These are phyloP conservation scores for Ptychadena robeensis DNA, from an alignment of 2,797 vertebrate genomes.

Conservation along the genomic window DNA sequence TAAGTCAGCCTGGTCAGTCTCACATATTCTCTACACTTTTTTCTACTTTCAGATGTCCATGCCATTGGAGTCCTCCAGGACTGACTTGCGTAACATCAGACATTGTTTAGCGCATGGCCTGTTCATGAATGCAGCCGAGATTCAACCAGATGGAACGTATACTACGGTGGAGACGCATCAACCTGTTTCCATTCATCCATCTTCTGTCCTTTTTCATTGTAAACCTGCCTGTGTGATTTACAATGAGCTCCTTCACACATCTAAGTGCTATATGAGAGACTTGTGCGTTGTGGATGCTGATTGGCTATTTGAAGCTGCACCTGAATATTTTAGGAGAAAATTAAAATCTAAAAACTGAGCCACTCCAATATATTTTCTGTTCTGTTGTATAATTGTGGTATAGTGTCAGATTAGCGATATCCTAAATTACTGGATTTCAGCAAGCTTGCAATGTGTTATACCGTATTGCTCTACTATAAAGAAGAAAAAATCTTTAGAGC, in stretches of 20 bases:
- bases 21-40: background rate
- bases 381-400: background rate
- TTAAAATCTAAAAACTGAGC: constrained; percentile 78
- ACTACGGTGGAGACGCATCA: constrained; percentile 87
- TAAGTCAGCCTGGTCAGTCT: too few species aligned
- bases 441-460: background rate
- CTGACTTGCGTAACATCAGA: constrained; percentile 79
- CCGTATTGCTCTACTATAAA: background rate
- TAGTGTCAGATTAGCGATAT: background rate
- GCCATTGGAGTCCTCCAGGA: constrained; percentile 83
- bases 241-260: constrained; percentile 90
- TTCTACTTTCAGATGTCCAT: constrained; percentile 81
- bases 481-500: background rate
- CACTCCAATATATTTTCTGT: background rate
- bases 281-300: constrained; percentile 89
- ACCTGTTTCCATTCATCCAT: constrained; percentile 89
- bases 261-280: constrained; percentile 93
- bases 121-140: constrained; percentile 89
- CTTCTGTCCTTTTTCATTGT: constrained; percentile 92
- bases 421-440: background rate
- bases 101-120: constrained; percentile 92
- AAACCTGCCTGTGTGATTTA: constrained; percentile 90
- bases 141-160: constrained; percentile 88
- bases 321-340: constrained; percentile 87
- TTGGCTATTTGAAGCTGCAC: constrained; percentile 92